These are phyloP conservation scores for Rhabdornis inornatus DNA, from an alignment of 2,113 vertebrate species.

Conservation along the genomic window DNA sequence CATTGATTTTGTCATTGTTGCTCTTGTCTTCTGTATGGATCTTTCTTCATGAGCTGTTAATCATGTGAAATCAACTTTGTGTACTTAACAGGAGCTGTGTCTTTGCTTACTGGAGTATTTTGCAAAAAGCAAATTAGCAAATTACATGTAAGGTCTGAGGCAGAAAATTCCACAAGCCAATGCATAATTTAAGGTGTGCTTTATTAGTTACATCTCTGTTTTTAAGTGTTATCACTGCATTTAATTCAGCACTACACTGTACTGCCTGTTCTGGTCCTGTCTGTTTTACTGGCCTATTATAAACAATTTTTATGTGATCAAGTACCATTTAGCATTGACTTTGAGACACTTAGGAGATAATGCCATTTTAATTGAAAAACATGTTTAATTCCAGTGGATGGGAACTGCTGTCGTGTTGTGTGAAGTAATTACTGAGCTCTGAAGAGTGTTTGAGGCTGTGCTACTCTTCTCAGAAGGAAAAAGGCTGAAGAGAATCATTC, in stretches of 20 bases:
- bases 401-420: neutral
- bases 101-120: neutral
- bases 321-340: neutral
- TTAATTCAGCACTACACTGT: neutral
- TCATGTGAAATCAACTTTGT: neutral
- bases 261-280: neutral
- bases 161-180: neutral
- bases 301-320: neutral
- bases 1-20: neutral
- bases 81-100: neutral
- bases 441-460: neutral
- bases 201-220: neutral
- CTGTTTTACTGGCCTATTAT: neutral
- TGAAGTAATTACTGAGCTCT: neutral
- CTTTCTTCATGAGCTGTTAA: neutral
- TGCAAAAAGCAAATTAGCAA: neutral
- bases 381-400: neutral
- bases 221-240: neutral
- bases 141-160: neutral
- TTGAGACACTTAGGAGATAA: neutral
- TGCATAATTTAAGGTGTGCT: neutral
- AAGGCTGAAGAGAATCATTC: neutral
- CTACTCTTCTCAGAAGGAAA: neutral
- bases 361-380: neutral
- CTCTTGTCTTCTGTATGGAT: neutral